phyloP scores from a whole-genome alignment of 1,140 invertebrate species.

The Bombus pyrosoma region DNA sequence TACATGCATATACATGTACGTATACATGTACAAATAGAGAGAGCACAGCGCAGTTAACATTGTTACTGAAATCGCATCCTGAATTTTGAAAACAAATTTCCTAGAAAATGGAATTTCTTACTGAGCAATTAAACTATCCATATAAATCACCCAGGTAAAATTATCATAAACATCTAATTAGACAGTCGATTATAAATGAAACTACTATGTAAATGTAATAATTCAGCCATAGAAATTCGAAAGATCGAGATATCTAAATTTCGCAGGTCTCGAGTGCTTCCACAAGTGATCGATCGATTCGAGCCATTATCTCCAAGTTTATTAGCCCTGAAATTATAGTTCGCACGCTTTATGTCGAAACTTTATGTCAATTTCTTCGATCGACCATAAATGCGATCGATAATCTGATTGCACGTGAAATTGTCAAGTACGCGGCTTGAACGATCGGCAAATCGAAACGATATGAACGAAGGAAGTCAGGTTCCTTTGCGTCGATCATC shows the following conservation, averaged over 20 bases:
- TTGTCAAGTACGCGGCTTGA: too few relatives aligned
- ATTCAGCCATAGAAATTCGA: too few relatives aligned
- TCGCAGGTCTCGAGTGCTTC: accelerated
- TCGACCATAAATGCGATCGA: background rate
- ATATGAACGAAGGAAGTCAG: background rate
- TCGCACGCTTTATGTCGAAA: too few relatives aligned
- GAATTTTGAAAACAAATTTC: background rate
- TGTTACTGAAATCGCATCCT: background rate
- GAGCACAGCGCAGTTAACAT: background rate
- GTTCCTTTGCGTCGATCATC: background rate
- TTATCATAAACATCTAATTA: too few relatives aligned
- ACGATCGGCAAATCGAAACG: background rate
- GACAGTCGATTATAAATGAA: too few relatives aligned
- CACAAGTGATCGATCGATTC: too few relatives aligned
- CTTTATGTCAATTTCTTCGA: too few relatives aligned
- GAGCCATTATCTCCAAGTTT: too few relatives aligned
- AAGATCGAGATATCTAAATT: too few relatives aligned
- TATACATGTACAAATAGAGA: background rate
- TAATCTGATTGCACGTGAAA: background rate
- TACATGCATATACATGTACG: background rate
- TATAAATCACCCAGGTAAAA: too few relatives aligned
- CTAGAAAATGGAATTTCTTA: background rate
- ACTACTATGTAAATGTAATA: too few relatives aligned
- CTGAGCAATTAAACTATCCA: background rate
- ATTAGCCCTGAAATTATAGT: too few relatives aligned